Conservation (phyloP, 2,888 invertebrate species). For the Linnaemya vulpina region DNA sequence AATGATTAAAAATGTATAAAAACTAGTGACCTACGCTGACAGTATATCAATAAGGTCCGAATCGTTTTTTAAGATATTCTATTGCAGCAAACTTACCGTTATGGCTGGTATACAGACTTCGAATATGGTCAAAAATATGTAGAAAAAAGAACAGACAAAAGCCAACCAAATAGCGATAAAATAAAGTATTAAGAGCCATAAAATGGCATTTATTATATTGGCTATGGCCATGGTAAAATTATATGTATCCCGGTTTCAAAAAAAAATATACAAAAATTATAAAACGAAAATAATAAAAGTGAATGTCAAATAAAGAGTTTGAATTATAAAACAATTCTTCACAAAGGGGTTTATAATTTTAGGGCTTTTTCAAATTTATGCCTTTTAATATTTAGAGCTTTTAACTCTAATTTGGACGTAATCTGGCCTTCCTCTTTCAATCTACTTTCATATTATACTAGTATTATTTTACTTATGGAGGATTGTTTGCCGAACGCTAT, state of each 20-base stretch:
- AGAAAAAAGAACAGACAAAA: slow-evolving; percentile 9
- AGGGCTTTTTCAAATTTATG: not conserved
- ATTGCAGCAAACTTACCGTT: slow-evolving; percentile 18
- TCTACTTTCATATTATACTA: too few species aligned
- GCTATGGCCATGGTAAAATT: slow-evolving; percentile 8
- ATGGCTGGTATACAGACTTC: slow-evolving; percentile 43
- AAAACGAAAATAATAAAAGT: not conserved
- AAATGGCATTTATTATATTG: slow-evolving; percentile 22
- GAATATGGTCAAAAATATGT: slow-evolving; percentile 34
- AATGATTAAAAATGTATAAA: too few species aligned
- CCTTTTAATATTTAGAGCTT: not conserved
- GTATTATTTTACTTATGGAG: too few species aligned
- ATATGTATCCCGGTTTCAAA: not conserved
- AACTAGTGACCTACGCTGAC: not conserved
- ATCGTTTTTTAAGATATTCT: not conserved
- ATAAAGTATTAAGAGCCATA: slow-evolving; percentile 44
- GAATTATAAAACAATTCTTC: not conserved
- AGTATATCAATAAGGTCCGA: not conserved
- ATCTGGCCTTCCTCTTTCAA: too few species aligned
- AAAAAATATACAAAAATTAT: not conserved
- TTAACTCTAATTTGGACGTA: too few species aligned
- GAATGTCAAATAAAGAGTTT: not conserved
- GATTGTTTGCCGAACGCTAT: too few species aligned
- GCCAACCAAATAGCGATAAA: slow-evolving; percentile 44
- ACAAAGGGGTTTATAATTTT: not conserved